Conservation (phyloP, 1,140 invertebrate genomes). For the Portunus trituberculatus region DNA sequence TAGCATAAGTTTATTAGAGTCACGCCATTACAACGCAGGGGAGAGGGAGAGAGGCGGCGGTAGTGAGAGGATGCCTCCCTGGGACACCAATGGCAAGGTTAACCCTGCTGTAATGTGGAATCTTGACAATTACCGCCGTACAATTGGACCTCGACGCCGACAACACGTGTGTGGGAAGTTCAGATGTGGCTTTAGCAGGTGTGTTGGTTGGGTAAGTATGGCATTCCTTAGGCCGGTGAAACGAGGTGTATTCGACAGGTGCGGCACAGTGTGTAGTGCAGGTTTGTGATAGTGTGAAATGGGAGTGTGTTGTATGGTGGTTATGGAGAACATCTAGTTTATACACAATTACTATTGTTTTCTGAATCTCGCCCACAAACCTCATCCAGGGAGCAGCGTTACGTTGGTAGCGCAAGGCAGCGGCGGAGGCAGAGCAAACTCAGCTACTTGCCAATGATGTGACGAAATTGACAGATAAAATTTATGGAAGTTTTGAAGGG, state of each 20-base stretch:
- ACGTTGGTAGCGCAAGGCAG: too few relatives aligned
- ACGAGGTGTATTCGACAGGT: not conserved
- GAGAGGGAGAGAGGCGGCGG: constrained; percentile 8
- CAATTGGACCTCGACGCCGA: not conserved
- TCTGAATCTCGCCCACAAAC: too few relatives aligned
- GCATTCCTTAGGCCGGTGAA: not conserved
- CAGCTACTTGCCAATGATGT: too few relatives aligned
- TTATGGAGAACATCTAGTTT: too few relatives aligned
- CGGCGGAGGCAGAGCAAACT: too few relatives aligned
- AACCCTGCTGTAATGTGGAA: not conserved
- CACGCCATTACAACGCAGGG: not conserved
- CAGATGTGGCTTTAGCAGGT: not conserved
- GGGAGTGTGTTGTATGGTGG: not conserved
- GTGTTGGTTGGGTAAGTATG: not conserved
- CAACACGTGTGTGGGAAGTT: not conserved
- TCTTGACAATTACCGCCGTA: not conserved
- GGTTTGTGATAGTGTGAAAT: not conserved
- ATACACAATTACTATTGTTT: too few relatives aligned
- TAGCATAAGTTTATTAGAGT: constrained; percentile 39
- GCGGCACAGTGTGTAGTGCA: not conserved
- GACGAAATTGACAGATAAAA: too few relatives aligned
- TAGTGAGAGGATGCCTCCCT: not conserved
- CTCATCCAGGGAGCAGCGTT: too few relatives aligned
- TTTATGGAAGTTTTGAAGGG: too few relatives aligned
- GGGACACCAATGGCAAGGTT: not conserved